These are phyloP conservation scores for Hippocampus guttulatus DNA, from an alignment of 2,113 vertebrate genomes.

Conservation along the genomic window DNA sequence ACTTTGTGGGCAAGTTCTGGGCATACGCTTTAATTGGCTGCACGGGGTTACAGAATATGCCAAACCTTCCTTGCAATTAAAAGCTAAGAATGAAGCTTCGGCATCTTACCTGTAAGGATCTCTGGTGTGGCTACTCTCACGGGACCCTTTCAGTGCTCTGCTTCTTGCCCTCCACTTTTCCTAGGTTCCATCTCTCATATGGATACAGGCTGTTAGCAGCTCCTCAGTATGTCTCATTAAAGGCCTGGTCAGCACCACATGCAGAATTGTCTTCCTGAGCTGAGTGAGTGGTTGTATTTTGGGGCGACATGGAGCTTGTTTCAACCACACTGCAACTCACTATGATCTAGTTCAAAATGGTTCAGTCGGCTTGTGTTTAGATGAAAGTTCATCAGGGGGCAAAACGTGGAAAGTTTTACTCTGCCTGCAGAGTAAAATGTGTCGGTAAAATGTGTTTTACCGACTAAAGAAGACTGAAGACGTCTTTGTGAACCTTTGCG, in stretches of 20 bases:
- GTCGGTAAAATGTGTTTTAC: too few relatives aligned
- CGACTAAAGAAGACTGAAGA: too few relatives aligned
- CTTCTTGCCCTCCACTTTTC: constrained; percentile 51
- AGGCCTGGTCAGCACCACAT: constrained; percentile 54
- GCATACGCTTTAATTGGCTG: constrained; percentile 67
- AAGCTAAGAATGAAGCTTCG: constrained; percentile 50
- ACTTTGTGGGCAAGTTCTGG: constrained; percentile 52
- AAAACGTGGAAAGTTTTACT: too few relatives aligned
- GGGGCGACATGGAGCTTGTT: constrained; percentile 27
- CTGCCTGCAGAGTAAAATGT: too few relatives aligned
- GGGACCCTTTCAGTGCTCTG: constrained; percentile 54
- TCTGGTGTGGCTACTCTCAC: constrained; percentile 63
- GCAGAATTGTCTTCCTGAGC: constrained; percentile 55
- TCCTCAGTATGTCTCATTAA: constrained; percentile 66
- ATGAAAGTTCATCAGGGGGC: background rate
- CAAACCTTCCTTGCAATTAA: constrained; percentile 69
- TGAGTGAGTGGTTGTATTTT: constrained; percentile 18
- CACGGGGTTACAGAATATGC: constrained; percentile 61
- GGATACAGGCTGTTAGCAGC: constrained; percentile 61
- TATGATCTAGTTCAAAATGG: background rate
- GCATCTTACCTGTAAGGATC: constrained; percentile 62
- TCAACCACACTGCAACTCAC: constrained; percentile 28
- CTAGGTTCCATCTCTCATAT: constrained; percentile 59
- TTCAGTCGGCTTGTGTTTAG: constrained; percentile 10
- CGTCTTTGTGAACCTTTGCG: too few relatives aligned